Evolutionary conservation across 1,140 invertebrate genomes (phyloP), one percentile per base, ranked within the genome.

Genomic region (Akabosia matsudoensis): DNA sequence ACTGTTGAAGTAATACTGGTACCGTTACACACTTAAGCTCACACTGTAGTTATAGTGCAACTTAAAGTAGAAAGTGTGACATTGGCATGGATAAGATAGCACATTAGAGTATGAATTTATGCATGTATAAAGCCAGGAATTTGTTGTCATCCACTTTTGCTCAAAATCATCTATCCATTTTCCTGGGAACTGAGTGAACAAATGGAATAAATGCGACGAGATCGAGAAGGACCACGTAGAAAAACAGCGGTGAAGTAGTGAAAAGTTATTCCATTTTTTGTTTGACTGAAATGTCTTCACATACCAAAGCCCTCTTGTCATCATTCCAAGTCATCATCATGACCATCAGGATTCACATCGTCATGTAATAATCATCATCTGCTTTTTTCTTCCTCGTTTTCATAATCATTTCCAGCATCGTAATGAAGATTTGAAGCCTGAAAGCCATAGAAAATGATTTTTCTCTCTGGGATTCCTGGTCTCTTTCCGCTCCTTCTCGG

Each of bases 271-370:
- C 37, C 37, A 45, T 45, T 45, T 45, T 45, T 45, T 10, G 7
- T 7, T 45, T 10, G 7, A 18, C 7, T 10, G 7, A 18, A 45
- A 45, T 56, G 10, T 56, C 54, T 56, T 56, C 54, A 56, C 7
- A 56, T 56, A 56, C 54, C 54, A 56, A 56, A 56, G 54, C 54
- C 24, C 22, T 3, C 54, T 56, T 45, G 7, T 45, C 37, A 10
- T 45, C 54, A 56, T 56, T 24, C 54, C 22, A 56, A 56, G 54
- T 56, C 54, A 56, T 56, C 30, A 67, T 30, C 61, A 22, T 67
- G 61, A 67, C 61, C 61, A 67, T 67, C 61, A 67, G 61, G 26
- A 67, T 67, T 67, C 61, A 67, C 61, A 67, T 67, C 61, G 22
- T 67, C 61, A 22, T 22, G 22, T 67, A 67, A 67, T 67, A 67